Percentiles rank a stretch among this genome's conserved stretches.
phyloP scores from a whole-genome alignment of 2,888 invertebrate genomes.

The Napeogenes inachia region DNA sequence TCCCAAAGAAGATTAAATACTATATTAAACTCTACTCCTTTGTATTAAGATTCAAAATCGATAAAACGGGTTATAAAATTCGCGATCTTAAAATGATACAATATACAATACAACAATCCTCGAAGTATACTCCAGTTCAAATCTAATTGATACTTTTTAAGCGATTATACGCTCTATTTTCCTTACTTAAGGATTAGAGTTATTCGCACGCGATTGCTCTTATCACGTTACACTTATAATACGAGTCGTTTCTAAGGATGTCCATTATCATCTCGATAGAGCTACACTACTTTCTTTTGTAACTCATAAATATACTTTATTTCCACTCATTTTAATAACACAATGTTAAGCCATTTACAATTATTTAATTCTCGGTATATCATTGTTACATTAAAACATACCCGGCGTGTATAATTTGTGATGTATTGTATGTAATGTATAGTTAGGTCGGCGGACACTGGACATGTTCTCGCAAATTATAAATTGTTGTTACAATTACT shows the following conservation, averaged over 20 bases:
- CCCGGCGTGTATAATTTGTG: not conserved
- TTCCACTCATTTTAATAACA: conserved; percentile 9
- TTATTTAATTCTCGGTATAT: not conserved
- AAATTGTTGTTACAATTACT: conserved; percentile 2
- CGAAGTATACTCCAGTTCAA: conserved; percentile 40
- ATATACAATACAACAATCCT: conserved; percentile 32
- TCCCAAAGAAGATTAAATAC: conserved; percentile 26
- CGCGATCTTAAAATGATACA: conserved; percentile 46
- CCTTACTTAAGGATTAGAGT: conserved; percentile 28
- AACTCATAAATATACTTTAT: conserved; percentile 14
- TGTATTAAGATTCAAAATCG: conserved; percentile 40
- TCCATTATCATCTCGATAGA: conserved; percentile 44
- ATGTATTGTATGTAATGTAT: not conserved
- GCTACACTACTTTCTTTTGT: conserved; percentile 40
- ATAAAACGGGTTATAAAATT: conserved; percentile 28
- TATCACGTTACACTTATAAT: conserved; percentile 31
- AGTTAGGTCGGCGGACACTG: not conserved
- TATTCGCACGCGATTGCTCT: conserved; percentile 23
- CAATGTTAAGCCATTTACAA: conserved; percentile 2
- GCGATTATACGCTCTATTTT: conserved; percentile 32
- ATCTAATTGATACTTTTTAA: conserved; percentile 27
- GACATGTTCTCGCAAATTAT: not conserved
- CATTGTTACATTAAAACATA: not conserved
- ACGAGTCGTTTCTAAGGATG: conserved; percentile 38
- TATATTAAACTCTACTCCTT: conserved; percentile 36